These are phyloP conservation scores for Hedychridium roseum DNA, from an alignment of 2,888 invertebrate species.

Conservation along the genomic window DNA sequence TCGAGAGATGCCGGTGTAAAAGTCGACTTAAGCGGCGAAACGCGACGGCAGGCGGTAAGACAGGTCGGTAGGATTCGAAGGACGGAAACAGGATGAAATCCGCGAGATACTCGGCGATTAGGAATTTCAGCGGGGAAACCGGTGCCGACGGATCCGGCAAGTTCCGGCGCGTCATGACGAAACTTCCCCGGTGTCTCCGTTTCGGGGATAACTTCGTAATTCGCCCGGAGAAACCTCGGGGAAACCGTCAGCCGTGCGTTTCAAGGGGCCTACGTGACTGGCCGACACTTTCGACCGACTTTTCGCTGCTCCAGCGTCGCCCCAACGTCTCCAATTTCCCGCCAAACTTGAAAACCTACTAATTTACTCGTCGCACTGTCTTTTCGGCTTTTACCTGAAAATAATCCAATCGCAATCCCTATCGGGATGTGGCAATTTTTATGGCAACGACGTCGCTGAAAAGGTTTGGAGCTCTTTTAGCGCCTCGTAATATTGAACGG, in stretches of 20 bases:
- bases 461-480: no score
- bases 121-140: constrained; percentile 38
- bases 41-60: constrained; percentile 17
- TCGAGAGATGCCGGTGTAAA: constrained; percentile 24
- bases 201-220: constrained; percentile 31
- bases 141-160: constrained; percentile 34
- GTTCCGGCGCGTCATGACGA: constrained; percentile 40
- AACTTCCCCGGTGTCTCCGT: constrained; percentile 24
- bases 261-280: constrained; percentile 6
- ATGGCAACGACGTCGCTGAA: no score
- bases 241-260: constrained; percentile 23
- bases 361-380: no score
- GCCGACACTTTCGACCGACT: constrained; percentile 10
- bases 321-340: no score
- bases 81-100: constrained; percentile 39
- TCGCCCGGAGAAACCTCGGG: constrained; percentile 24
- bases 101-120: constrained; percentile 34
- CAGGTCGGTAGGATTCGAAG: constrained; percentile 24
- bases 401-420: no score
- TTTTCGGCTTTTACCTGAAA: no score
- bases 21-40: constrained; percentile 11
- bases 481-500: no score
- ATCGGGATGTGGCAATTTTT: no score
- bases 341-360: no score
- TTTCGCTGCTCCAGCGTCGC: no score